phyloP scores from a whole-genome alignment of 2,113 vertebrate genomes.

The Pachycephala philippinensis region DNA sequence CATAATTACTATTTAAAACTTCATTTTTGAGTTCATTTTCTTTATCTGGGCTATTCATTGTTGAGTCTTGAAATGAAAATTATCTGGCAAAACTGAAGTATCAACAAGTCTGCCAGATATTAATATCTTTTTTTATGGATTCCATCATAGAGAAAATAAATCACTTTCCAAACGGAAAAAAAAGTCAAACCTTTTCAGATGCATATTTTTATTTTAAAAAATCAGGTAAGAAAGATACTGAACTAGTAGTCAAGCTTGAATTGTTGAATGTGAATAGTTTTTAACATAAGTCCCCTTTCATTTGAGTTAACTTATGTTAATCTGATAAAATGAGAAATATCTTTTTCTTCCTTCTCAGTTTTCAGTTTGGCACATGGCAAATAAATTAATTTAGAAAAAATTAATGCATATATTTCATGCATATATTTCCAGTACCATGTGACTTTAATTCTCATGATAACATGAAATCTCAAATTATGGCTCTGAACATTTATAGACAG shows the following conservation, averaged over 20 bases:
- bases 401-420: not conserved
- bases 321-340: not conserved
- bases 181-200: not conserved
- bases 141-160: not conserved
- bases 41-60: not conserved
- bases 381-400: not conserved
- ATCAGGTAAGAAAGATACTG: not conserved
- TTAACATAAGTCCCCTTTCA: not conserved
- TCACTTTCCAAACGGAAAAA: not conserved
- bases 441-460: not conserved
- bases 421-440: not conserved
- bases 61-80: not conserved
- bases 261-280: not conserved
- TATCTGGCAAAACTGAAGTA: not conserved
- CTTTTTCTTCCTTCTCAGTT: not conserved
- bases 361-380: not conserved
- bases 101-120: not conserved
- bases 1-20: not conserved
- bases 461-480: not conserved
- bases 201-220: not conserved
- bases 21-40: not conserved
- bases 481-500: not conserved
- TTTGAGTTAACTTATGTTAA: not conserved
- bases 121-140: not conserved
- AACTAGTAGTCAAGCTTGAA: not conserved